Evolutionary conservation across 2,888 invertebrate species (phyloP).

Genomic region (Morinoia aosen): DNA sequence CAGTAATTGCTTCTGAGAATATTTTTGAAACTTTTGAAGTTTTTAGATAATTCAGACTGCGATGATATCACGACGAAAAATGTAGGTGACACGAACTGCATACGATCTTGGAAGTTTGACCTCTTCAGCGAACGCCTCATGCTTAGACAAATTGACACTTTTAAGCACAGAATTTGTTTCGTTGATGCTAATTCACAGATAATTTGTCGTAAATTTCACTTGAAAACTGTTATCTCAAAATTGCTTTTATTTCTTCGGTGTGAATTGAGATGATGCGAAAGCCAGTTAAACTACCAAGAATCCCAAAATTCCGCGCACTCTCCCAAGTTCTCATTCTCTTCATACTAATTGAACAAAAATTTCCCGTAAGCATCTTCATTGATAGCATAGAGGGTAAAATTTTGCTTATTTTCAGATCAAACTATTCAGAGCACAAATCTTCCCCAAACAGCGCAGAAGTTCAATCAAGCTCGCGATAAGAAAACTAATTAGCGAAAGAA

Average conservation of each 20-base stretch:
- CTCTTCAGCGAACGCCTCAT: not conserved
- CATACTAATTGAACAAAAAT: not conserved
- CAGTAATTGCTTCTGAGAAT: conserved; percentile 34
- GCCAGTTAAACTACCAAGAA: not conserved
- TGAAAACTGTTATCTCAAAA: not conserved
- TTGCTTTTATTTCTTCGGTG: not conserved
- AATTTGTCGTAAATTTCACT: not conserved
- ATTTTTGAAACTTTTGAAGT: conserved; percentile 12
- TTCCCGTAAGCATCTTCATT: not conserved
- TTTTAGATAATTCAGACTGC: not conserved
- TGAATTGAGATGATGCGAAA: not conserved
- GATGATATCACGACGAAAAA: not conserved
- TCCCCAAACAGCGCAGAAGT: not conserved
- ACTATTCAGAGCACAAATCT: not conserved
- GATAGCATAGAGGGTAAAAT: not conserved
- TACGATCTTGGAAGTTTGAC: not conserved
- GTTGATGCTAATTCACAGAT: too few species aligned
- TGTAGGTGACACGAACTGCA: not conserved
- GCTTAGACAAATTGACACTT: too few species aligned
- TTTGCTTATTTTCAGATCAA: not conserved
- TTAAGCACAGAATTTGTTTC: too few species aligned
- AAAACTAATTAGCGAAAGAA: conserved; percentile 43
- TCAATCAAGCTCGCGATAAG: conserved; percentile 15
- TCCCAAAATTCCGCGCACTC: not conserved
- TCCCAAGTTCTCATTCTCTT: not conserved